A percentile compares a stretch with the other conserved stretches of the same genome.
These are phyloP conservation scores for Apocheima hispidaria DNA, from an alignment of 2,888 invertebrate genomes.

Conservation along the genomic window DNA sequence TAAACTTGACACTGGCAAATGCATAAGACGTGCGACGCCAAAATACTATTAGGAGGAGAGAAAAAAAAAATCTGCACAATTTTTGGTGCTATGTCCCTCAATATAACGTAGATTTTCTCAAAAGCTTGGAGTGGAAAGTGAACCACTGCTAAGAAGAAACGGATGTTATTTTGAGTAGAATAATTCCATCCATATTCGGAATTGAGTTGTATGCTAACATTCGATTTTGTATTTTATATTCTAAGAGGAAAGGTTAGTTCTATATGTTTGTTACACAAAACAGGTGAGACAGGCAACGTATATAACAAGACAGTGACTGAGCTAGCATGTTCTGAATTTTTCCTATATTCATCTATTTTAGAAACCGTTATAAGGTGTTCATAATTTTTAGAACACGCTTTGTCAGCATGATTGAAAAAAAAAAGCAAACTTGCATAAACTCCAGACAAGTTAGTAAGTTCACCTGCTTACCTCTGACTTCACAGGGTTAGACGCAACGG, in stretches of 20 bases:
- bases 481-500: too few relatives aligned
- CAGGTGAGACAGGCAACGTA: constrained; percentile 64
- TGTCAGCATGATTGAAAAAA: too few relatives aligned
- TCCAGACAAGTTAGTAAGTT: too few relatives aligned
- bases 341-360: not conserved
- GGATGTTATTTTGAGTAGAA: constrained; percentile 83
- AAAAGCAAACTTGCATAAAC: too few relatives aligned
- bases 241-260: constrained; percentile 41
- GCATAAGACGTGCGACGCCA: too few relatives aligned
- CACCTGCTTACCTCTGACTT: too few relatives aligned
- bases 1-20: too few relatives aligned
- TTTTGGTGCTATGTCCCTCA: not conserved
- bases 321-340: not conserved
- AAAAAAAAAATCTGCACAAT: too few relatives aligned
- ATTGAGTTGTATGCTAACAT: constrained; percentile 53
- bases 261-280: constrained; percentile 50
- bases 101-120: constrained; percentile 29
- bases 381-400: too few relatives aligned
- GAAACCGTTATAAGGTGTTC: not conserved
- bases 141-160: constrained; percentile 81
- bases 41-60: too few relatives aligned
- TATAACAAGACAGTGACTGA: constrained; percentile 11
- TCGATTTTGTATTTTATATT: constrained; percentile 46
- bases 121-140: constrained; percentile 48
- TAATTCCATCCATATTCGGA: constrained; percentile 79